Evolutionary conservation across 2,113 vertebrate genomes (phyloP), one percentile per base, ranked within the genome.

Genomic region (Cervus canadensis): DNA sequence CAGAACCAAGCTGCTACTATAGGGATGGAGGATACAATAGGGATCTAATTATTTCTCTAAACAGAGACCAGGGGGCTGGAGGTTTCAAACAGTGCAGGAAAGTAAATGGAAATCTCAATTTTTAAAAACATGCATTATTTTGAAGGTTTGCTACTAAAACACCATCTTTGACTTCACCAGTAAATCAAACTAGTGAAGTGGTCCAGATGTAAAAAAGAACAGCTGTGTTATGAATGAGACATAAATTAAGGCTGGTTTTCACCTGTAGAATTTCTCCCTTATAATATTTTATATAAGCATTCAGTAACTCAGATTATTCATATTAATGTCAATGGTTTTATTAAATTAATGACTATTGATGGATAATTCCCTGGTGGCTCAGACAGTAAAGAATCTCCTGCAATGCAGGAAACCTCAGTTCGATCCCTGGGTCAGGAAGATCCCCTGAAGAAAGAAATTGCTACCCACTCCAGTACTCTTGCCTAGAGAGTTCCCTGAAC

Each of bases 41-140:
- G 97, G 98, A 98, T 94, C 43, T 97, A 98, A 86, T 95, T 98
- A 98, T 98, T 98, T 98, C 94, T 84, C 91, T 98, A 95, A 98
- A 93, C 40, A 25, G 50, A 50, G 23, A 98, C 17, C 40, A 97
- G 52, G 95, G 21, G 95, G 79, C 33, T 56, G 71, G 90, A 97
- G 96, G 82, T 98, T 97, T 93, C 60, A 28, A 96, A 98, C 56
- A 64, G 4, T 30, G 16, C 52, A 83, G 45, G 40, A 92, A 96
- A 92, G 76, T 87, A 79, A 97, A 93, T 84, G 96, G 94, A 97
- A 98, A 98, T 93, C 50, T 97, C 36, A 43, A 8, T 92, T 95
- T 98, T 98, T 97, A 92, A 57, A 97, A 97, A 88, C 62, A 87
- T 78, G 88, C 67, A 92, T 36, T 82, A n/a, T n/a, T 43, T 82